A percentile compares a stretch with the other conserved stretches of the same genome.
These are phyloP conservation scores for Sphaeridia pumilis DNA, from an alignment of 2,888 invertebrate genomes.

Conservation along the genomic window DNA sequence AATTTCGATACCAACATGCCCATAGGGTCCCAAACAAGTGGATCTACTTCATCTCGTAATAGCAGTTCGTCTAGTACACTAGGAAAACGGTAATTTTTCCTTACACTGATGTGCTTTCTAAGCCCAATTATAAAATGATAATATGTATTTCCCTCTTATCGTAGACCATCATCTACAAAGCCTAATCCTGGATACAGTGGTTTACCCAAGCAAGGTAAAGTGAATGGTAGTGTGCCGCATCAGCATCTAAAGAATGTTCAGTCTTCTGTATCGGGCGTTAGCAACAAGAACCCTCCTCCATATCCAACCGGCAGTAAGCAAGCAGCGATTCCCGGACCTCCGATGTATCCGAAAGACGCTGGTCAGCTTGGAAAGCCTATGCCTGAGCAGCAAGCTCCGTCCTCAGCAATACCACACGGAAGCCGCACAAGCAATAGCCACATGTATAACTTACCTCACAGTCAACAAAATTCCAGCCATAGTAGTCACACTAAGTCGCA, in stretches of 20 bases:
- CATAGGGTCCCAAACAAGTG: too few relatives aligned
- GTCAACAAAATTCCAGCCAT: constrained; percentile 7
- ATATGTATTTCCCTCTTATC: neutral
- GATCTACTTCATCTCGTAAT: constrained; percentile 1
- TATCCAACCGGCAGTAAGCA: constrained; percentile 7
- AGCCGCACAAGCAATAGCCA: too few relatives aligned
- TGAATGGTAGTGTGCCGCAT: constrained; percentile 13
- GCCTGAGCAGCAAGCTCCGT: too few relatives aligned
- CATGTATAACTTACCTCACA: too few relatives aligned
- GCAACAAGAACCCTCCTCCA: constrained; percentile 9
- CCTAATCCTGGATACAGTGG: constrained; percentile 4
- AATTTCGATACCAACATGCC: constrained; percentile 17
- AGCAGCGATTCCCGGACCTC: constrained; percentile 4
- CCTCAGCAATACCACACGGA: too few relatives aligned
- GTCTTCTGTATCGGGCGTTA: neutral
- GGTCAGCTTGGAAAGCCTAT: too few relatives aligned
- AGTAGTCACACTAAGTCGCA: constrained; percentile 12
- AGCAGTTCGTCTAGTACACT: constrained; percentile 1
- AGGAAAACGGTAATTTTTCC: constrained; percentile 11
- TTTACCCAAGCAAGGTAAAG: constrained; percentile 10
- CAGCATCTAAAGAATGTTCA: constrained; percentile 4
- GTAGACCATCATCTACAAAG: constrained; percentile 9
- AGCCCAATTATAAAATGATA: too few relatives aligned
- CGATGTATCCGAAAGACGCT: too few relatives aligned
- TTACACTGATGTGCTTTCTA: neutral